Conservation (phyloP, 1,140 invertebrate genomes). For the Eufriesea mexicana region DNA sequence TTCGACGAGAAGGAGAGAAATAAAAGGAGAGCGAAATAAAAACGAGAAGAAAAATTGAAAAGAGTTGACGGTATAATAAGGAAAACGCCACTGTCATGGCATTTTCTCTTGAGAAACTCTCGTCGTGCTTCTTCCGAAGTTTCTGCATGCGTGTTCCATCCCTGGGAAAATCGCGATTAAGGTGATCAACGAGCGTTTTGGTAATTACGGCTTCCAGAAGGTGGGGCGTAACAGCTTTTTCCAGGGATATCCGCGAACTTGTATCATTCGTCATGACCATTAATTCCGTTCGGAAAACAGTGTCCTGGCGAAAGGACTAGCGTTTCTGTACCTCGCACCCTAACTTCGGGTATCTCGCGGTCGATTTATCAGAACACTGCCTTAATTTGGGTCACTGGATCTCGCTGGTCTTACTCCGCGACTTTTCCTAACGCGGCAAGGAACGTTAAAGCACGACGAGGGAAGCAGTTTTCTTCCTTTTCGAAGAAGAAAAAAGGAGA, state of each 20-base stretch:
- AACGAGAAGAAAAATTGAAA: too few relatives aligned
- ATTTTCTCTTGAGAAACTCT: neutral
- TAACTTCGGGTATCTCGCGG: conserved; percentile 16
- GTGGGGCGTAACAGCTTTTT: neutral
- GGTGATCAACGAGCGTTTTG: conserved; percentile 13
- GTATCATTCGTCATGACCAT: conserved; percentile 23
- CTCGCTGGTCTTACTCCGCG: neutral
- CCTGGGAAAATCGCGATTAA: neutral
- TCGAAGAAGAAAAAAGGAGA: neutral
- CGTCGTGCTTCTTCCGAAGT: neutral
- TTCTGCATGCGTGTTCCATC: neutral
- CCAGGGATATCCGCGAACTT: conserved; percentile 15
- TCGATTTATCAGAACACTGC: conserved; percentile 30
- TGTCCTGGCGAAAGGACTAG: neutral
- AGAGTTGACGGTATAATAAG: too few relatives aligned
- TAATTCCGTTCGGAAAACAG: conserved; percentile 29
- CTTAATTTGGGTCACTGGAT: conserved; percentile 20
- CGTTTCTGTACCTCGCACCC: neutral
- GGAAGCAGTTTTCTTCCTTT: too few relatives aligned
- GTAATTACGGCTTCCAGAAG: neutral
- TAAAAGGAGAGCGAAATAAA: too few relatives aligned
- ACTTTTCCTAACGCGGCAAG: neutral
- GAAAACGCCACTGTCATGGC: too few relatives aligned
- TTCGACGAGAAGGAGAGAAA: too few relatives aligned
- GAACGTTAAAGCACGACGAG: too few relatives aligned